A percentile compares a stretch with the other conserved stretches of the same genome.
These are phyloP conservation scores for Hylaeus anthracinus DNA, from an alignment of 1,140 invertebrate genomes.

Conservation along the genomic window DNA sequence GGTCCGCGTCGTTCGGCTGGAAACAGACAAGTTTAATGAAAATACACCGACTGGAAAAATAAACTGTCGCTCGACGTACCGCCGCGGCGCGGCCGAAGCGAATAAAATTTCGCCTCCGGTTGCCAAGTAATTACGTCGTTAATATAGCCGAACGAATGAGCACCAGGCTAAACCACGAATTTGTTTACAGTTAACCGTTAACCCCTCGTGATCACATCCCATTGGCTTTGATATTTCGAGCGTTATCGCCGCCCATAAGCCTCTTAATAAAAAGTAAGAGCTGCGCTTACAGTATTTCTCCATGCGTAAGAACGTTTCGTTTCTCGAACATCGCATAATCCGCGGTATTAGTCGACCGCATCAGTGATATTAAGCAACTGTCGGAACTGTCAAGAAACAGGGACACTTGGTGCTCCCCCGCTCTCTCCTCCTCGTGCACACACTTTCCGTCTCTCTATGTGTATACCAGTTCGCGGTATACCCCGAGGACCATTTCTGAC, in stretches of 20 bases:
- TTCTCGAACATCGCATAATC: constrained; percentile 20
- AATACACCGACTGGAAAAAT: not conserved
- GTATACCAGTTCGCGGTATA: constrained; percentile 37
- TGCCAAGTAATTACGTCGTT: not conserved
- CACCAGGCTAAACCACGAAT: too few relatives aligned
- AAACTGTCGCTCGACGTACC: not conserved
- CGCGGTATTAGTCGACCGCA: constrained; percentile 36
- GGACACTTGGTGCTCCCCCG: not conserved
- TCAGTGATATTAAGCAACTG: constrained; percentile 45
- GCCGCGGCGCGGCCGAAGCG: not conserved
- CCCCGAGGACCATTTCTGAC: constrained; percentile 52
- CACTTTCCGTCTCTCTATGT: constrained; percentile 1
- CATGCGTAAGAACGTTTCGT: not conserved
- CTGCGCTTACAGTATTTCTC: not conserved
- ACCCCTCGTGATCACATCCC: too few relatives aligned
- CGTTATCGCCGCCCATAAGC: too few relatives aligned
- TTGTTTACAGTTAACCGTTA: too few relatives aligned
- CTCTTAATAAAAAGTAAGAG: too few relatives aligned
- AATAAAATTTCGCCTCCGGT: not conserved
- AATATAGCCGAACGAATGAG: not conserved
- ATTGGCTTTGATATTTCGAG: too few relatives aligned
- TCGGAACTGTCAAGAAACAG: constrained; percentile 45
- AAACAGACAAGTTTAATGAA: constrained; percentile 32
- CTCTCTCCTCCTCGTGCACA: not conserved
- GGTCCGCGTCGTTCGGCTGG: not conserved